phyloP scores from a whole-genome alignment of 2,888 invertebrate genomes.

The Lysandra bellargus region DNA sequence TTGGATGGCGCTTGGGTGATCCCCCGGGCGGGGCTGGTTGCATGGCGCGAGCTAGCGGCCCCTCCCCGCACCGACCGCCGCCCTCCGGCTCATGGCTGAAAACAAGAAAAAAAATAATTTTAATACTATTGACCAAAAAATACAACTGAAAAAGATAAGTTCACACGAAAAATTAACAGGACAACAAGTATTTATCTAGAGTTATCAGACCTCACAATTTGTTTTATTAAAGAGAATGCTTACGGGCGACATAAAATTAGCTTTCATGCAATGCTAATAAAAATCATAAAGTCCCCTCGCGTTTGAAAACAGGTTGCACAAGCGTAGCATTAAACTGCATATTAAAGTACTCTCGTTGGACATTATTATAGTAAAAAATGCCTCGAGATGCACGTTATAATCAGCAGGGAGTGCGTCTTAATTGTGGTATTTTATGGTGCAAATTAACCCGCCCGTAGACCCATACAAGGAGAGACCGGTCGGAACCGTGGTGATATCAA shows the following conservation, averaged over 20 bases:
- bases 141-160: not conserved
- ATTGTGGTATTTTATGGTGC: constrained; percentile 29
- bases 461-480: constrained; percentile 14
- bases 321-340: constrained; percentile 36
- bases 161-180: too few relatives aligned
- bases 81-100: constrained; percentile 86
- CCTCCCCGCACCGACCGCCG: constrained; percentile 81
- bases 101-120: constrained; percentile 40
- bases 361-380: constrained; percentile 17
- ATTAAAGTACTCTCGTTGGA: constrained; percentile 15
- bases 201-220: too few relatives aligned
- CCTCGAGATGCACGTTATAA: constrained; percentile 13
- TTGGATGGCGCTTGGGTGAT: constrained; percentile 72
- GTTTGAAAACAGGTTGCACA: constrained; percentile 29
- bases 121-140: not conserved
- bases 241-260: not conserved
- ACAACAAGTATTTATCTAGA: too few relatives aligned
- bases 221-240: not conserved
- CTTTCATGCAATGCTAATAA: not conserved
- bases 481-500: constrained; percentile 13
- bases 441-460: constrained; percentile 15
- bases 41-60: constrained; percentile 81
- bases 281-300: constrained; percentile 1
- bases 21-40: constrained; percentile 74
- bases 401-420: constrained; percentile 7